phyloP scores from a whole-genome alignment of 2,888 invertebrate genomes.

The Lasioglossum morio region DNA sequence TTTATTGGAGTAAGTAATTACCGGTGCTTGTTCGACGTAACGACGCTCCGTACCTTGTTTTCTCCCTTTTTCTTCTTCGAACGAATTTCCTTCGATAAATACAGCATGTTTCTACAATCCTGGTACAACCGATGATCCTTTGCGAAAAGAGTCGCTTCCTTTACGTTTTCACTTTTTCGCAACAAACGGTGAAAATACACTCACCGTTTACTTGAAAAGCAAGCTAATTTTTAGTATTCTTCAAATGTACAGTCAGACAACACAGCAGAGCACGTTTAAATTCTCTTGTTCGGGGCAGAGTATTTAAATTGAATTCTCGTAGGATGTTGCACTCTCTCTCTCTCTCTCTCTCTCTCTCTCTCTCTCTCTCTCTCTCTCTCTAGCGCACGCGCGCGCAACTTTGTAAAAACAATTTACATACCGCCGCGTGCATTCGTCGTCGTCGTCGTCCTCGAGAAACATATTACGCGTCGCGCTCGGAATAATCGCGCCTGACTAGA shows the following conservation, averaged over 20 bases:
- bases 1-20: conserved; percentile 55
- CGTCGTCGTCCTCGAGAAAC: not conserved
- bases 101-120: not conserved
- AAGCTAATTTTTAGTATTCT: not conserved
- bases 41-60: not conserved
- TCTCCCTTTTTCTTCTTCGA: not conserved
- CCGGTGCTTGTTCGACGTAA: conserved; percentile 14
- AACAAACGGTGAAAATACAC: not conserved
- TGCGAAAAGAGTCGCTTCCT: not conserved
- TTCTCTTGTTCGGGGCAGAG: not conserved
- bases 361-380: too few species aligned
- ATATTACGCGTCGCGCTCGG: not conserved
- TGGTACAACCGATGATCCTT: not conserved
- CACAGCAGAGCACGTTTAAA: not conserved
- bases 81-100: not conserved
- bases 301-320: not conserved
- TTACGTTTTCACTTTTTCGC: not conserved
- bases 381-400: not conserved
- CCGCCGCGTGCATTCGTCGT: not conserved
- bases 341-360: too few species aligned
- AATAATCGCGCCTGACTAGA: not conserved
- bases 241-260: not conserved
- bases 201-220: not conserved
- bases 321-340: not conserved
- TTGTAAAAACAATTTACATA: not conserved